Conservation (phyloP, 2,797 vertebrate genomes). For the Agapornis canus region DNA sequence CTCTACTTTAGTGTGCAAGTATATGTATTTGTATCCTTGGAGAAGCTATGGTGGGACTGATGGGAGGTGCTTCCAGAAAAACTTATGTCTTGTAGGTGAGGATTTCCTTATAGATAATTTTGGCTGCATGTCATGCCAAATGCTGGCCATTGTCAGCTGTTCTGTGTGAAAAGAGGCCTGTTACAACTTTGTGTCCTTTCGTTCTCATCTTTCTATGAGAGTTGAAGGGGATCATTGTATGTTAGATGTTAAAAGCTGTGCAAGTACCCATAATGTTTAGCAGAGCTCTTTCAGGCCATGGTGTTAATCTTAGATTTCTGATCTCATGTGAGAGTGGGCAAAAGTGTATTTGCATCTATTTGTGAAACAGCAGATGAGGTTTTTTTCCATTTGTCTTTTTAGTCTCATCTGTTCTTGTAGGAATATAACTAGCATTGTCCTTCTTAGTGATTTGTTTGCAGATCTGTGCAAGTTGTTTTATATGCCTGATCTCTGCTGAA, state of each 20-base stretch:
- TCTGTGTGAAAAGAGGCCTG: rapidly evolving
- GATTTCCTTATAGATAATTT: background rate
- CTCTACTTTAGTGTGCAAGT: background rate
- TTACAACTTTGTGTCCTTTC: background rate
- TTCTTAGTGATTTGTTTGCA: background rate
- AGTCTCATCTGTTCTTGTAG: background rate
- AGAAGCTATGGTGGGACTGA: rapidly evolving
- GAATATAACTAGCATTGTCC: background rate
- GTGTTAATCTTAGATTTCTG: background rate
- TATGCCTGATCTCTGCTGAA: background rate
- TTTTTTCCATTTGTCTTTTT: background rate
- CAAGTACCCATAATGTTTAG: background rate
- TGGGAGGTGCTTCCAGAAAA: background rate
- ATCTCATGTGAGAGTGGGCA: background rate
- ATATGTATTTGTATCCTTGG: background rate
- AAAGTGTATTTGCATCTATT: background rate
- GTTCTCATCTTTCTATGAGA: background rate
- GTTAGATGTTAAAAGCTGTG: background rate
- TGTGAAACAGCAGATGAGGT: background rate
- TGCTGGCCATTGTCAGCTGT: background rate
- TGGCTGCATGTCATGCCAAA: background rate
- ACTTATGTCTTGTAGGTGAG: background rate
- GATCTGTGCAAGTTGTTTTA: background rate
- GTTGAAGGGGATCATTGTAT: background rate
- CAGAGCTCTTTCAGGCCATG: background rate